phyloP scores from a whole-genome alignment of 64 coral and sea anemone species.

The Montipora sp. region DNA sequence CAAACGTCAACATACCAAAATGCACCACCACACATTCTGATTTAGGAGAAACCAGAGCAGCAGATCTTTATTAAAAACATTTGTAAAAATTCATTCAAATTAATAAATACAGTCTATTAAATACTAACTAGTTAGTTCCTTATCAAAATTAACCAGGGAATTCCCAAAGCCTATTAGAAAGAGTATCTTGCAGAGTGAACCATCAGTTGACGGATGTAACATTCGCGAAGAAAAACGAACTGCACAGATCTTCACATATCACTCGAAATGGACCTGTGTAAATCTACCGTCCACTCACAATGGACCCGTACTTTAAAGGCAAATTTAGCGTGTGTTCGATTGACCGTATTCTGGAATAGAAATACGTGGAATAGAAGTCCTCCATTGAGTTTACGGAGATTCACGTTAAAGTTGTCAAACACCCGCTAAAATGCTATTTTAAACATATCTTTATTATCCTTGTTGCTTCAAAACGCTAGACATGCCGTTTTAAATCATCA shows the following conservation, averaged over 20 bases:
- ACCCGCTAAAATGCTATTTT: too few relatives aligned
- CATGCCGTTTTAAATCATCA: too few relatives aligned
- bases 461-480: too few relatives aligned
- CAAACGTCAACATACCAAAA: neutral
- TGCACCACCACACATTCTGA: neutral
- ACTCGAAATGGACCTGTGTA: too few relatives aligned
- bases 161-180: neutral
- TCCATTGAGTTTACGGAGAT: too few relatives aligned
- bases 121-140: constrained; percentile 60
- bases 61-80: constrained; percentile 95
- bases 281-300: neutral
- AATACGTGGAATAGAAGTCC: too few relatives aligned
- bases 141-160: constrained; percentile 73
- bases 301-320: neutral
- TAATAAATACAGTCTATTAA: constrained; percentile 95
- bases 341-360: too few relatives aligned
- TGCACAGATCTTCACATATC: neutral
- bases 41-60: constrained; percentile 68
- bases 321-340: neutral
- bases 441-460: too few relatives aligned
- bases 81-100: constrained; percentile 92
- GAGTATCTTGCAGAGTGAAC: neutral
- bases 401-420: too few relatives aligned
- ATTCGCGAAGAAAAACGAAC: neutral
- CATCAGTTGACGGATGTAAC: neutral